phyloP scores from a whole-genome alignment of 2,797 vertebrate species.

The Eulemur albifrons region DNA sequence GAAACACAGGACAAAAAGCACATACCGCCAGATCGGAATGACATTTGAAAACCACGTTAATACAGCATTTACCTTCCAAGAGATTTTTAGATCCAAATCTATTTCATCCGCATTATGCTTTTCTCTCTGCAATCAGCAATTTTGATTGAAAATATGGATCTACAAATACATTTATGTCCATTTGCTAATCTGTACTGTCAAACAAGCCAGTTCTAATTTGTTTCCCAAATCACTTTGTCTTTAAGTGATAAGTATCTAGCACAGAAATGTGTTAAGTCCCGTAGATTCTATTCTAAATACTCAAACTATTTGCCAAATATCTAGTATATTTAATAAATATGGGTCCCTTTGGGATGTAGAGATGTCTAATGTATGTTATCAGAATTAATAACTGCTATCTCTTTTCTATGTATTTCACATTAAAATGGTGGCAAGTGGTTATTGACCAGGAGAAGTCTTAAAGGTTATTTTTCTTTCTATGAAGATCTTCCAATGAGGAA shows the following conservation, averaged over 20 bases:
- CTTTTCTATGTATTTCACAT: neutral
- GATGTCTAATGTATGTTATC: neutral
- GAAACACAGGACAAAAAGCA: conserved; percentile 42
- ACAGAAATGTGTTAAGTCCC: neutral
- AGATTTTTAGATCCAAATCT: conserved; percentile 44
- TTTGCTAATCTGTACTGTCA: neutral
- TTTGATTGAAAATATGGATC: conserved; percentile 21
- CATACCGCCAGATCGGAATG: conserved; percentile 44
- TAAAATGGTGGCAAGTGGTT: conserved; percentile 1
- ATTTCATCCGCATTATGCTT: conserved; percentile 36
- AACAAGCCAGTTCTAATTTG: neutral
- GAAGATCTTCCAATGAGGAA: conserved; percentile 25
- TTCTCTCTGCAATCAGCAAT: neutral
- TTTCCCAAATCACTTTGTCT: neutral
- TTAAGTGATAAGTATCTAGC: neutral
- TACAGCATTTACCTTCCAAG: conserved; percentile 53
- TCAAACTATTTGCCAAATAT: neutral
- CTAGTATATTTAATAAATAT: neutral
- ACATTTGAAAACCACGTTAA: conserved; percentile 55
- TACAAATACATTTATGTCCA: conserved; percentile 1
- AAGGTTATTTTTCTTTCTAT: neutral
- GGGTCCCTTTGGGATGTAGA: neutral
- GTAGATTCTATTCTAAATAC: neutral
- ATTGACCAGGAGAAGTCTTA: conserved; percentile 37
- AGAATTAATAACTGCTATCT: neutral